Conservation (phyloP, 2,113 vertebrate genomes). For the Tursiops truncatus region DNA sequence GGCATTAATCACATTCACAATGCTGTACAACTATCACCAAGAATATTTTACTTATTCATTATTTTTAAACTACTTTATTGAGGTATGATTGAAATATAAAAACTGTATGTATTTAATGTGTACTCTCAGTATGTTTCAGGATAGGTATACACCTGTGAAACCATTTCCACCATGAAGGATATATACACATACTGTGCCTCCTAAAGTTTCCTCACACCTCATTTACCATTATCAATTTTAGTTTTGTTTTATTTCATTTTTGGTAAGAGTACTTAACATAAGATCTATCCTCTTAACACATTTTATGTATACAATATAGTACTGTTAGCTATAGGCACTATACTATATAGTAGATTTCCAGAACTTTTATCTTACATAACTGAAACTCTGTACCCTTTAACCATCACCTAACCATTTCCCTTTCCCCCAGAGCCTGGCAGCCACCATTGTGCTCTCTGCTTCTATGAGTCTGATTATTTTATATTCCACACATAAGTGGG, state of each 20-base stretch:
- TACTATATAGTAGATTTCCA: not conserved
- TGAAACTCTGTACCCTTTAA: not conserved
- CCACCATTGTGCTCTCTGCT: no score
- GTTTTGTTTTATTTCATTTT: not conserved
- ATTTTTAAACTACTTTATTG: not conserved
- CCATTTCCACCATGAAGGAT: not conserved
- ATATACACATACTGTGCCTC: not conserved
- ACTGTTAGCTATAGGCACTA: not conserved
- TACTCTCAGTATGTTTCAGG: not conserved
- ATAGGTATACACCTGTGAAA: not conserved
- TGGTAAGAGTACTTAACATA: not conserved
- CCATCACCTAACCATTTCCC: not conserved
- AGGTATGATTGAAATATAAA: not conserved
- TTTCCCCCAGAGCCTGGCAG: no score
- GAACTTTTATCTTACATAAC: not conserved
- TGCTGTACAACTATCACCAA: not conserved
- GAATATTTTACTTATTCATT: not conserved
- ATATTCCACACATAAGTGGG: no score
- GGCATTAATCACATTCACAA: not conserved
- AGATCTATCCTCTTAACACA: not conserved
- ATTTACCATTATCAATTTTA: not conserved
- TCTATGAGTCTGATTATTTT: no score
- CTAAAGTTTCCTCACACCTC: not conserved
- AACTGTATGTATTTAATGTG: not conserved
- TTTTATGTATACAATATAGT: not conserved